Conservation (phyloP, 1,140 invertebrate species). For the Drosophila pachea region DNA sequence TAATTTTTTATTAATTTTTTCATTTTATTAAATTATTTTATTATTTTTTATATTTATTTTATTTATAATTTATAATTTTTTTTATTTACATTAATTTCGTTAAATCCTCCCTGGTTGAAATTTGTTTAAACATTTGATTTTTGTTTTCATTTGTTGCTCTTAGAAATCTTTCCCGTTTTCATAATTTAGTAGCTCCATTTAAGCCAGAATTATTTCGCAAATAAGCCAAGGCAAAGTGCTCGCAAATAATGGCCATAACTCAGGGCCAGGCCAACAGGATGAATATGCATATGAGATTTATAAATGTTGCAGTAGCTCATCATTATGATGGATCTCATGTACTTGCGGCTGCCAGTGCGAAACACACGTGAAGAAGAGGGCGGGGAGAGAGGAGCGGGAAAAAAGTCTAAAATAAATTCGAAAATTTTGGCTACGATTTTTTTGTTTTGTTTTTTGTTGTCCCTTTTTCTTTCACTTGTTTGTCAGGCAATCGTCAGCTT, state of each 20-base stretch:
- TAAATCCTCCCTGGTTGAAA: too few relatives aligned
- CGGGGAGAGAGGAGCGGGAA: constrained; percentile 2
- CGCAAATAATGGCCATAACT: constrained; percentile 18
- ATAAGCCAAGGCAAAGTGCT: constrained; percentile 1
- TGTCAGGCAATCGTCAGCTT: constrained; percentile 34
- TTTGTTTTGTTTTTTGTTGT: too few relatives aligned
- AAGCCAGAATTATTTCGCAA: background rate
- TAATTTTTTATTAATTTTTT: too few relatives aligned
- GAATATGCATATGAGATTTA: constrained; percentile 25
- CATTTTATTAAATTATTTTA: too few relatives aligned
- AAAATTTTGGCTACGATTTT: constrained; percentile 1
- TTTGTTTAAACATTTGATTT: too few relatives aligned
- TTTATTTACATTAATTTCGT: too few relatives aligned
- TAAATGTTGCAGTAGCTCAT: constrained; percentile 32
- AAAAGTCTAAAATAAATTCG: background rate
- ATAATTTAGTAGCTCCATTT: background rate
- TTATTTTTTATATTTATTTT: too few relatives aligned
- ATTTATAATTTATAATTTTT: too few relatives aligned
- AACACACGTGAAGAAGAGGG: too few relatives aligned
- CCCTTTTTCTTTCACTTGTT: constrained; percentile 6
- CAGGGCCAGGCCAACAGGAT: background rate
- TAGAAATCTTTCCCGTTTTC: too few relatives aligned
- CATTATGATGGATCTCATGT: constrained; percentile 40
- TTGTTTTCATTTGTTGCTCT: too few relatives aligned
- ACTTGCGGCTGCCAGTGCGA: background rate